Percentiles rank a stretch among this genome's conserved stretches.
Conservation (phyloP, 2,888 invertebrate species). For the Amblyjoppa fuscipennis region DNA sequence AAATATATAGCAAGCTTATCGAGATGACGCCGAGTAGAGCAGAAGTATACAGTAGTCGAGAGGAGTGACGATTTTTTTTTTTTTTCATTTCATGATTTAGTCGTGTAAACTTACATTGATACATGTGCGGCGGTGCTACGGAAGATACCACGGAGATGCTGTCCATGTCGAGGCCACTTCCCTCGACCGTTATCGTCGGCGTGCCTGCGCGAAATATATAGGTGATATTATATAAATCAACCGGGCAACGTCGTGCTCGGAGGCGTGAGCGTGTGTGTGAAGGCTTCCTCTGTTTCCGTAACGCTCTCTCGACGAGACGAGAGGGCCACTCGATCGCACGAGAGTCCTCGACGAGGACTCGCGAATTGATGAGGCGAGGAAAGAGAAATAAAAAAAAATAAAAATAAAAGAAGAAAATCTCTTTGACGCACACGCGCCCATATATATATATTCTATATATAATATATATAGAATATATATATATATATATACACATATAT, state of each 20-base stretch:
- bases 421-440: conserved; percentile 40
- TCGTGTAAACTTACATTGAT: conserved; percentile 89
- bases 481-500: not conserved
- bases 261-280: conserved; percentile 1
- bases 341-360: conserved; percentile 41
- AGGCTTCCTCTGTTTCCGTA: conserved; percentile 34
- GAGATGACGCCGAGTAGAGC: conserved; percentile 32
- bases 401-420: not conserved
- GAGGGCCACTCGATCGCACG: conserved; percentile 29
- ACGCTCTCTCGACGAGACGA: conserved; percentile 45
- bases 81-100: conserved; percentile 68
- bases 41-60: conserved; percentile 1
- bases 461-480: too few relatives aligned
- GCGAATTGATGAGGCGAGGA: conserved; percentile 35
- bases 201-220: conserved; percentile 84
- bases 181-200: conserved; percentile 85
- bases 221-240: conserved; percentile 69
- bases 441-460: too few relatives aligned
- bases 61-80: conserved; percentile 19
- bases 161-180: conserved; percentile 90
- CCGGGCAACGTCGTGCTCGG: conserved; percentile 4
- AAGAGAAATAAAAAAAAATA: not conserved
- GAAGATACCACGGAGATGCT: conserved; percentile 90
- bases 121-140: conserved; percentile 89
- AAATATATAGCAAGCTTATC: conserved; percentile 19